A percentile compares a stretch with the other conserved stretches of the same genome.
phyloP scores from a whole-genome alignment of 35 echinoderm and acorn worm genomes.

The Ophioderma brevispina region DNA sequence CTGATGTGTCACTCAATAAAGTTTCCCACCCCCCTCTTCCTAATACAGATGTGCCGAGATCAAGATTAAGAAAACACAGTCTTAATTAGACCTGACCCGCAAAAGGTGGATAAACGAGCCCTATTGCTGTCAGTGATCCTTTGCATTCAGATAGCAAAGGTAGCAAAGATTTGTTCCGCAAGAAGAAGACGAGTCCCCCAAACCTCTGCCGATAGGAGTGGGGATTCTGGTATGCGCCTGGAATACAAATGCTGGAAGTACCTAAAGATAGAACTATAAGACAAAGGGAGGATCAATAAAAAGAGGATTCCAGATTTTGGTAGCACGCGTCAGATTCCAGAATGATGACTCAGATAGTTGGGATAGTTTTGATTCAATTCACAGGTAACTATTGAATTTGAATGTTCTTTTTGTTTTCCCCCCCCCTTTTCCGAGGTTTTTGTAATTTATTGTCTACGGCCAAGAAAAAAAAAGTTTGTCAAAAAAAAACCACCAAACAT shows the following conservation, averaged over 20 bases:
- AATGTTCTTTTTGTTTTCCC: too few relatives aligned
- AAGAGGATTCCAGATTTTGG: conserved; percentile 1
- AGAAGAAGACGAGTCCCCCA: not conserved
- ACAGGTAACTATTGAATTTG: not conserved
- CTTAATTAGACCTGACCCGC: not conserved
- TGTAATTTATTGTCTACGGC: too few relatives aligned
- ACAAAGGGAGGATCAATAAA: not conserved
- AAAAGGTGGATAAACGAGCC: not conserved
- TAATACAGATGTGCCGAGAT: not conserved
- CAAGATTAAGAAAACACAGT: too few relatives aligned
- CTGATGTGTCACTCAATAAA: not conserved
- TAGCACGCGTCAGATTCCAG: not conserved
- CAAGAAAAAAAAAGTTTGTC: too few relatives aligned
- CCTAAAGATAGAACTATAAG: not conserved
- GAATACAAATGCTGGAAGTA: not conserved
- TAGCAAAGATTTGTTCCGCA: not conserved
- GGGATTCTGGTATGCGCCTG: not conserved
- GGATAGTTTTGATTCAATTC: not conserved
- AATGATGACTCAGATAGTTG: not conserved
- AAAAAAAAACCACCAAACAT: too few relatives aligned
- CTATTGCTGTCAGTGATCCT: not conserved
- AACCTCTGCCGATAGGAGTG: not conserved
- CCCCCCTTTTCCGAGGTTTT: too few relatives aligned
- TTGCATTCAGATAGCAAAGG: not conserved
- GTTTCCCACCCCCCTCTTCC: not conserved